Percentiles rank a stretch among this genome's conserved stretches.
phyloP scores from a whole-genome alignment of 2,888 invertebrate genomes.

The Apomyelois bistriatella region DNA sequence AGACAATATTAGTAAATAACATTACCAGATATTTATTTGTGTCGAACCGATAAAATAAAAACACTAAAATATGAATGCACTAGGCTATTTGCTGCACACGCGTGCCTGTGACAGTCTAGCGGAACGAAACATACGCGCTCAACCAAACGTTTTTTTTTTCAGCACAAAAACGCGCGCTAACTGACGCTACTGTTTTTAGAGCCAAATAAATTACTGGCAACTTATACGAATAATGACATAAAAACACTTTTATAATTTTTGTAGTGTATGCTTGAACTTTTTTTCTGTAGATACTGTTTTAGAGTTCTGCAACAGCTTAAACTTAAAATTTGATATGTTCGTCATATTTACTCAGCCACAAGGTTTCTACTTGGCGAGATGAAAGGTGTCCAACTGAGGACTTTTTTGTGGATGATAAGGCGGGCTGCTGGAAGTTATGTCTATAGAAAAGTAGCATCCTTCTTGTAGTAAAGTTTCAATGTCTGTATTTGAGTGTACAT shows the following conservation, averaged over 20 bases:
- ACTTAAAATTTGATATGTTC: too few species aligned
- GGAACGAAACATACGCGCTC: conserved; percentile 24
- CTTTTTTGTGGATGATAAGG: too few species aligned
- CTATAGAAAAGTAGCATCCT: too few species aligned
- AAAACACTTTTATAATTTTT: not conserved
- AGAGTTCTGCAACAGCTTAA: too few species aligned
- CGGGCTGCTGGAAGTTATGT: too few species aligned
- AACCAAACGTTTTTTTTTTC: conserved; percentile 25
- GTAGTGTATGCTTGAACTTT: not conserved
- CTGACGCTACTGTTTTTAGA: conserved; percentile 25
- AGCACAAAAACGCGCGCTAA: conserved; percentile 29
- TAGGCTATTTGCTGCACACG: conserved; percentile 7
- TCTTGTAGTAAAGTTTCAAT: too few species aligned
- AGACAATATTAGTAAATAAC: too few species aligned
- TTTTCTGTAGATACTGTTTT: not conserved
- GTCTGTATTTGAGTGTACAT: too few species aligned
- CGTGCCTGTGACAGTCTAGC: conserved; percentile 34
- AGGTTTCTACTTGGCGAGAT: too few species aligned
- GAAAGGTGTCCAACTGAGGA: too few species aligned
- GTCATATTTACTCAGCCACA: too few species aligned
- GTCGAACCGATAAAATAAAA: not conserved
- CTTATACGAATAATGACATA: conserved; percentile 9
- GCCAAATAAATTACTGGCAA: conserved; percentile 18
- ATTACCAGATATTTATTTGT: too few species aligned
- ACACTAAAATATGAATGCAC: not conserved